A percentile compares a stretch with the other conserved stretches of the same genome.
Evolutionary conservation across 1,140 invertebrate genomes (phyloP).

Genomic region (Pentalonia nigronervosa): DNA sequence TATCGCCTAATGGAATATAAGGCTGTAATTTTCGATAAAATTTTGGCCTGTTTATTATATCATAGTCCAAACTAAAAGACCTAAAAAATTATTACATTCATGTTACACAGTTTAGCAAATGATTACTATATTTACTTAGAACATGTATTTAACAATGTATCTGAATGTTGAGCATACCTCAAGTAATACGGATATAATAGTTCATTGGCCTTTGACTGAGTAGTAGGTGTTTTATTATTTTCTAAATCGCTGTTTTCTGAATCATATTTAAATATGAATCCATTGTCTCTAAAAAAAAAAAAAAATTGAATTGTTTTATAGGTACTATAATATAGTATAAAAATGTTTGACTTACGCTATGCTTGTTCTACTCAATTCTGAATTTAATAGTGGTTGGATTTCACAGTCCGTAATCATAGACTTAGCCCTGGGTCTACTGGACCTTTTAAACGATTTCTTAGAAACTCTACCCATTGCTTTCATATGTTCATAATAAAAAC

Average conservation of each 20-base stretch:
- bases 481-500: constrained; percentile 32
- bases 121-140: constrained; percentile 24
- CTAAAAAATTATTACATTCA: constrained; percentile 9
- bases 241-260: constrained; percentile 58
- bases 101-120: background rate
- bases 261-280: constrained; percentile 58
- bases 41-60: constrained; percentile 48
- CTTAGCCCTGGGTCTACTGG: constrained; percentile 47
- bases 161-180: constrained; percentile 50
- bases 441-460: background rate
- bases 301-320: background rate
- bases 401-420: constrained; percentile 35
- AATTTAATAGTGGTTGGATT: constrained; percentile 55
- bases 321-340: background rate
- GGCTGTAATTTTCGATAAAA: constrained; percentile 56
- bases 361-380: constrained; percentile 57
- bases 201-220: constrained; percentile 47
- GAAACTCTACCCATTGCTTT: constrained; percentile 40
- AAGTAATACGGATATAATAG: constrained; percentile 53
- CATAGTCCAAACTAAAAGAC: constrained; percentile 53
- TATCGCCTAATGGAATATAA: constrained; percentile 52
- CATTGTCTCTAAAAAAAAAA: constrained; percentile 37
- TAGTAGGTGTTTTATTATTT: constrained; percentile 5
- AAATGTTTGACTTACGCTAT: constrained; percentile 26
- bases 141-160: constrained; percentile 41